Conservation (phyloP, 2,888 invertebrate species). For the Dione juno region DNA sequence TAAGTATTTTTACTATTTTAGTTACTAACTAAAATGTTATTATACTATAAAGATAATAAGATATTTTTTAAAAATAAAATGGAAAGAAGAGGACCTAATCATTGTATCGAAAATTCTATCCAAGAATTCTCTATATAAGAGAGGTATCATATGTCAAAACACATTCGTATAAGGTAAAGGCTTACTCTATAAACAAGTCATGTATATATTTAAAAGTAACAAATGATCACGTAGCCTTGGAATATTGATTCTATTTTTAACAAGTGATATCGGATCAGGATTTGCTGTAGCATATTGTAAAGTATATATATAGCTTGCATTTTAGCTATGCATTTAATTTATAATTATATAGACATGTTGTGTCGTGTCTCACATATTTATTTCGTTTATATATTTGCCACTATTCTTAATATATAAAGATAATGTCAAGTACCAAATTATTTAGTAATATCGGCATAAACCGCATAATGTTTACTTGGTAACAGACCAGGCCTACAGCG, state of each 20-base stretch:
- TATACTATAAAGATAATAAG: not conserved
- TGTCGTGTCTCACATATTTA: not conserved
- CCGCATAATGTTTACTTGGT: conserved; percentile 3
- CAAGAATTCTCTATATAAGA: not conserved
- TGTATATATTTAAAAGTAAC: conserved; percentile 18
- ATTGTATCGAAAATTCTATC: not conserved
- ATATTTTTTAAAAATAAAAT: not conserved
- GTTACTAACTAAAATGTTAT: not conserved
- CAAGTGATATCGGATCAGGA: conserved; percentile 5
- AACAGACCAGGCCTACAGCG: conserved; percentile 12
- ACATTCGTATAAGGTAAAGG: conserved; percentile 4
- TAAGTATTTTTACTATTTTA: no score
- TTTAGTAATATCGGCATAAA: conserved; percentile 1
- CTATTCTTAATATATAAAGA: no score
- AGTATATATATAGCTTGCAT: not conserved
- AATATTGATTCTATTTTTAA: conserved; percentile 17
- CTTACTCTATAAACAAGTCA: conserved; percentile 4
- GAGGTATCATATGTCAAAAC: not conserved
- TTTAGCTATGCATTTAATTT: not conserved
- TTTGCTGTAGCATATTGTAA: no score
- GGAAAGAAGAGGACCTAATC: not conserved
- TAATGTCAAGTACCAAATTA: not conserved
- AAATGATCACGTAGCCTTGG: not conserved
- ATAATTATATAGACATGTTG: not conserved
- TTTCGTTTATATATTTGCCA: no score